Evolutionary conservation across 2,888 invertebrate species (phyloP).

Genomic region (Melanostoma scalare): DNA sequence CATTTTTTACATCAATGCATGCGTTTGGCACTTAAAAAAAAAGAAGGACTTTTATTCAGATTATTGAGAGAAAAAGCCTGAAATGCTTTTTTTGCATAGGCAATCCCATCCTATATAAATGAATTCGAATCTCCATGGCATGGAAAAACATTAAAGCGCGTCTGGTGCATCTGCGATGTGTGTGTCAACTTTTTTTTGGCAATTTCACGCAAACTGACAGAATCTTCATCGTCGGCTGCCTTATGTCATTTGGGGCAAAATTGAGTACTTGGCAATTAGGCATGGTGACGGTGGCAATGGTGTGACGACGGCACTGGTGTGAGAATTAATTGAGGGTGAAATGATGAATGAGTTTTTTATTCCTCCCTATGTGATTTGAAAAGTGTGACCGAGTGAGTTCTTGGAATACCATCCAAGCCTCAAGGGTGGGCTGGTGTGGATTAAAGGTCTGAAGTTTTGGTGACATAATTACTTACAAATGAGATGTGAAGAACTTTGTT

Average conservation of each 20-base stretch:
- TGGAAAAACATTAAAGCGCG: constrained; percentile 32
- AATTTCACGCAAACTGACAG: constrained; percentile 66
- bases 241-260: constrained; percentile 63
- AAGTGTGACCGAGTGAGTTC: constrained; percentile 46
- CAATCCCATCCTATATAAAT: constrained; percentile 5
- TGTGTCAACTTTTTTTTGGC: constrained; percentile 59
- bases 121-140: neutral
- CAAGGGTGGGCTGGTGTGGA: constrained; percentile 60
- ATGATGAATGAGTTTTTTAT: constrained; percentile 67
- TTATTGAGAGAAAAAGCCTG: neutral
- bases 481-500: constrained; percentile 20
- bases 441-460: constrained; percentile 7
- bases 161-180: constrained; percentile 57
- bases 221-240: constrained; percentile 42
- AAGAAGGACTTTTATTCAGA: neutral
- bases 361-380: constrained; percentile 29
- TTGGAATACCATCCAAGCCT: constrained; percentile 31
- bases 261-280: constrained; percentile 72
- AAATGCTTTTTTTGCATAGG: neutral
- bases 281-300: constrained; percentile 65
- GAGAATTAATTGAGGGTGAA: constrained; percentile 71
- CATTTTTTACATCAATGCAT: constrained; percentile 46
- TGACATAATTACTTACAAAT: constrained; percentile 53
- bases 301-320: constrained; percentile 67
- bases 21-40: constrained; percentile 35